phyloP scores from a whole-genome alignment of 23 tunicate species.

The Styela plicata region DNA sequence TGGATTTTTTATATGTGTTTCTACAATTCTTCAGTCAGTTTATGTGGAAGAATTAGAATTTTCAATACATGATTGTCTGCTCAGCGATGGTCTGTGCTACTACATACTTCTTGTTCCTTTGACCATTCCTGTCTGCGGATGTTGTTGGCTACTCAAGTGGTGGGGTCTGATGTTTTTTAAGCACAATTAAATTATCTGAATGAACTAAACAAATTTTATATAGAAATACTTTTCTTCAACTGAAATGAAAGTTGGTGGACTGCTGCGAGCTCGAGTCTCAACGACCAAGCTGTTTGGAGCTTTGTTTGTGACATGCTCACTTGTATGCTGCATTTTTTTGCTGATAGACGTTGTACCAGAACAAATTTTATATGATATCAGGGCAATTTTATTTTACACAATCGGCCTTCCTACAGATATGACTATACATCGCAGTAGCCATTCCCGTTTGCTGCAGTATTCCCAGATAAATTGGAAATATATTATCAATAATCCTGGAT shows the following conservation, averaged over 20 bases:
- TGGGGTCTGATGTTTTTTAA: constrained; percentile 63
- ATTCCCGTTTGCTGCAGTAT: constrained; percentile 15
- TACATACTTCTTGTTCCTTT: constrained; percentile 47
- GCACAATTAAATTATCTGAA: neutral
- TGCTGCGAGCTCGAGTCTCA: neutral
- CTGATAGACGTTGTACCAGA: neutral
- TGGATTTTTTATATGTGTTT: neutral
- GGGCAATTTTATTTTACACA: neutral
- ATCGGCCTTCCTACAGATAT: constrained; percentile 18
- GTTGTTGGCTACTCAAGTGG: constrained; percentile 60
- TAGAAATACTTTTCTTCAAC: neutral
- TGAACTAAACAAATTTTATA: neutral
- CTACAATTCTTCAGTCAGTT: neutral
- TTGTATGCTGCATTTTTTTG: neutral
- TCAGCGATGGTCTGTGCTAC: constrained; percentile 32
- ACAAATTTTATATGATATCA: neutral
- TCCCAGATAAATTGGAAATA: constrained; percentile 14
- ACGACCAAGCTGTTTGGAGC: neutral
- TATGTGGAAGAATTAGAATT: neutral
- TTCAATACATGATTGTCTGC: neutral
- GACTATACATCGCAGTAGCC: neutral
- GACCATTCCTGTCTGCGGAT: constrained; percentile 49
- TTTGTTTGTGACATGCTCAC: neutral
- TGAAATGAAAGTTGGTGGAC: neutral
- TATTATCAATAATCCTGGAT: constrained; percentile 31